Evolutionary conservation across 2,797 vertebrate species (phyloP).

Genomic region (Bucorvus abyssinicus): DNA sequence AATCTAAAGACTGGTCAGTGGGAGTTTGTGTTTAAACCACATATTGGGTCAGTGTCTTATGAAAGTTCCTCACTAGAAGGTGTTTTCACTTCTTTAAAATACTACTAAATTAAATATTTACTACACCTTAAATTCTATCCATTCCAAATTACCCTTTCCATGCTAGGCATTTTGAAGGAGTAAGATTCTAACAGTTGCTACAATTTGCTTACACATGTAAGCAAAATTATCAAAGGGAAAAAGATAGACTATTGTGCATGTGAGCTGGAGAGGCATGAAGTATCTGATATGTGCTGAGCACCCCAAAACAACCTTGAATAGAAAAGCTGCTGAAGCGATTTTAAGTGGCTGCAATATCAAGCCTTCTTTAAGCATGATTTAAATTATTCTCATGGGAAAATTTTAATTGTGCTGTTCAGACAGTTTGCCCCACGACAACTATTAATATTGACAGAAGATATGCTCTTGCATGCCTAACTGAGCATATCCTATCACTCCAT

Average conservation of each 20-base stretch:
- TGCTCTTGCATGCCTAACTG: not conserved
- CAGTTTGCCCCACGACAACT: not conserved
- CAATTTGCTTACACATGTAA: not conserved
- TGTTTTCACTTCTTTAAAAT: not conserved
- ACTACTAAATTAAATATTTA: not conserved
- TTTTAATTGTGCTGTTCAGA: not conserved
- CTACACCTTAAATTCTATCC: not conserved
- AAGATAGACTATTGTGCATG: not conserved
- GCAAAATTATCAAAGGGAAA: not conserved
- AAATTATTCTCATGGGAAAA: not conserved
- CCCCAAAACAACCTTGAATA: not conserved
- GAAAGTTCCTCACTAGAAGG: not conserved
- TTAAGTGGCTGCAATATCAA: not conserved
- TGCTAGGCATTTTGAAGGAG: not conserved
- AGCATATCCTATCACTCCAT: not conserved
- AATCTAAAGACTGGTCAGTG: not conserved
- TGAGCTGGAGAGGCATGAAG: not conserved
- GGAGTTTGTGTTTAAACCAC: not conserved
- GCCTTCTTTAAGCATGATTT: not conserved
- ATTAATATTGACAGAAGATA: not conserved
- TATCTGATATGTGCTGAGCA: not conserved
- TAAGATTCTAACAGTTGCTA: not conserved
- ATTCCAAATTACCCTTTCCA: not conserved
- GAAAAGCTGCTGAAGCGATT: not conserved
- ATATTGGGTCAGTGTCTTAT: not conserved